Percentiles rank a stretch among this genome's conserved stretches.
Evolutionary conservation across 1,140 invertebrate species (phyloP).

Genomic region (Paraescarpia echinospica): DNA sequence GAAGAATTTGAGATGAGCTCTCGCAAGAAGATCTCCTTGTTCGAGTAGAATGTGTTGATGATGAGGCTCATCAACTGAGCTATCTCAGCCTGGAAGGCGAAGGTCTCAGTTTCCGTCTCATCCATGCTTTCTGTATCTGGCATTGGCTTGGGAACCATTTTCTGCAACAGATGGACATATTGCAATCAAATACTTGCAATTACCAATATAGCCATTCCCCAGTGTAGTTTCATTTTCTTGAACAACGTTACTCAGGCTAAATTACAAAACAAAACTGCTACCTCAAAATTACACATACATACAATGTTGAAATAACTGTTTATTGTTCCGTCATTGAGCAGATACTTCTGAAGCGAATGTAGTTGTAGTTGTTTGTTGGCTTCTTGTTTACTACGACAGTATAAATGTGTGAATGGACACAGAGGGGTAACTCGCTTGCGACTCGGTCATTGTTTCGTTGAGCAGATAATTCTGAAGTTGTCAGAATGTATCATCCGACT

Average conservation of each 20-base stretch:
- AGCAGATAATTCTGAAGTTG: too few species aligned
- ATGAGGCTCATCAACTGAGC: slow-evolving; percentile 93
- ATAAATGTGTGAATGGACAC: too few species aligned
- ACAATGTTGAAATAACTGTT: not conserved
- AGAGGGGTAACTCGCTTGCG: too few species aligned
- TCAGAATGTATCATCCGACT: too few species aligned
- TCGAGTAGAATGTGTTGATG: slow-evolving; percentile 99
- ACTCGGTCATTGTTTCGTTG: too few species aligned
- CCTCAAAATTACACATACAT: not conserved
- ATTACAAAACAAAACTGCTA: too few species aligned
- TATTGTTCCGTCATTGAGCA: not conserved
- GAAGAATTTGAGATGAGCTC: slow-evolving; percentile 92
- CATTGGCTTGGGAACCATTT: slow-evolving; percentile 25
- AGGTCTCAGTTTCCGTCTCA: slow-evolving; percentile 64
- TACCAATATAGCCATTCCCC: not conserved
- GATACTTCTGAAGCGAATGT: too few species aligned
- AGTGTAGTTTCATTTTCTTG: not conserved
- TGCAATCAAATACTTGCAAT: not conserved
- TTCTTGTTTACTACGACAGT: too few species aligned
- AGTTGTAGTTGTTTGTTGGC: too few species aligned
- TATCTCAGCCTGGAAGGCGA: slow-evolving; percentile 91
- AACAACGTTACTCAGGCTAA: not conserved
- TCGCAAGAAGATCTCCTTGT: slow-evolving; percentile 99
- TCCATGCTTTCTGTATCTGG: slow-evolving; percentile 19
- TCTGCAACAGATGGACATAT: not conserved